Evolutionary conservation across 2,113 vertebrate genomes (phyloP), one percentile per base, ranked within the genome.

Genomic region (Megaceryle torquata): DNA sequence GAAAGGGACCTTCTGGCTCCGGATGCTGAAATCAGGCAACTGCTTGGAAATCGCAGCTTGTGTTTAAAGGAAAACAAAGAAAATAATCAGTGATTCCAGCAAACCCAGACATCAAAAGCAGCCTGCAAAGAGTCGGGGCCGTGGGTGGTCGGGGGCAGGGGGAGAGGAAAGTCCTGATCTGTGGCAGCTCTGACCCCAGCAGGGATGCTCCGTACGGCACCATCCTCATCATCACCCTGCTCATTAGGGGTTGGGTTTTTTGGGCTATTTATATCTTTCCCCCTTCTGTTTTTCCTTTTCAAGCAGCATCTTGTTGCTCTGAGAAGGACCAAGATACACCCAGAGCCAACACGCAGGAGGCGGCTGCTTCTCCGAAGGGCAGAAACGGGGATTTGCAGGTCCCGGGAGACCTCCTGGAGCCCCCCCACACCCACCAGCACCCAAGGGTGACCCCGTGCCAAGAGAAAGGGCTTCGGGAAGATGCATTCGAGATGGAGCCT

Each of bases 111-210:
- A 33, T 3, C 15, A 20, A 12, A 39, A 25, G 31, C 39, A 57
- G 54, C 21, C 2, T 5, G 48, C 46, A 6, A 51, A 33, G 31
- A 15, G 7, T 31, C 4, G 12, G 20, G 16, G 43, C 31, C 9
- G 2, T 2, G 78, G 70, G 26, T 35, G 5, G 14, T 6, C 43
- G 57, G 37, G 31, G 46, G 51, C 61, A 50, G 82, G 25, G 28
- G 67, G 24, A 41, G 56, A 35, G 37, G 71, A 18, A 11, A 50
- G 65, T 39, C 19, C 51, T 4, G 63, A 44, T 35, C 64, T 2
- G 0, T 0, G 0, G 33, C 2, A 8, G 33, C 43, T 43, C 0
- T 0, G 41, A 22, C 6, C 35, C 28, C 10, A 1, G 3, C 3
- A 0, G 4, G 60, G 43, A 12, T 21, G 29, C 56, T 71, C 26